Conservation (phyloP, 2,797 vertebrate genomes). For the Syncerus caffer region DNA sequence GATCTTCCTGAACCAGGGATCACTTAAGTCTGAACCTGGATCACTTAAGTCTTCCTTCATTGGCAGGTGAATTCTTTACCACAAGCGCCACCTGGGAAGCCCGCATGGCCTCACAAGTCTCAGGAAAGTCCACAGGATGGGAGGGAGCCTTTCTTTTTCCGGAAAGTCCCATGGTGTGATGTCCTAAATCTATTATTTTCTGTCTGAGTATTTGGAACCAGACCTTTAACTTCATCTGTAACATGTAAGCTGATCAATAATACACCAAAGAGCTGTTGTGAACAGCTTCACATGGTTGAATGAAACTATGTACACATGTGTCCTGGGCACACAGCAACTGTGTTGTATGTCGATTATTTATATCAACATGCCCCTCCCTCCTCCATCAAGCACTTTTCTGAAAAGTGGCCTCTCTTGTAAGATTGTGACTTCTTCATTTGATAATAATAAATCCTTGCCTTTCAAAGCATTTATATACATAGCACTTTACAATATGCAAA, state of each 20-base stretch:
- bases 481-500: constrained; percentile 43
- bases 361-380: neutral
- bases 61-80: neutral
- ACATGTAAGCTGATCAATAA: neutral
- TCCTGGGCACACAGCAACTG: neutral
- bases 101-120: accelerated
- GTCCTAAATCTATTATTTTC: neutral
- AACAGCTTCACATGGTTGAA: neutral
- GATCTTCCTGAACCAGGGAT: neutral
- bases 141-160: neutral
- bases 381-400: neutral
- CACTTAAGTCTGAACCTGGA: neutral
- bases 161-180: neutral
- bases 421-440: neutral
- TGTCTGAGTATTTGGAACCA: neutral
- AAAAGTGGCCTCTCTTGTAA: neutral
- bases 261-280: neutral
- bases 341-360: neutral
- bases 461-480: constrained; percentile 40
- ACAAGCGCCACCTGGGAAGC: neutral
- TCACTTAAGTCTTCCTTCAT: neutral
- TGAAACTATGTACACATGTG: neutral
- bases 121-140: neutral
- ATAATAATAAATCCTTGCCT: constrained; percentile 10
- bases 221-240: neutral